phyloP scores from a whole-genome alignment of 2,113 vertebrate genomes.

The Heptranchias perlo region DNA sequence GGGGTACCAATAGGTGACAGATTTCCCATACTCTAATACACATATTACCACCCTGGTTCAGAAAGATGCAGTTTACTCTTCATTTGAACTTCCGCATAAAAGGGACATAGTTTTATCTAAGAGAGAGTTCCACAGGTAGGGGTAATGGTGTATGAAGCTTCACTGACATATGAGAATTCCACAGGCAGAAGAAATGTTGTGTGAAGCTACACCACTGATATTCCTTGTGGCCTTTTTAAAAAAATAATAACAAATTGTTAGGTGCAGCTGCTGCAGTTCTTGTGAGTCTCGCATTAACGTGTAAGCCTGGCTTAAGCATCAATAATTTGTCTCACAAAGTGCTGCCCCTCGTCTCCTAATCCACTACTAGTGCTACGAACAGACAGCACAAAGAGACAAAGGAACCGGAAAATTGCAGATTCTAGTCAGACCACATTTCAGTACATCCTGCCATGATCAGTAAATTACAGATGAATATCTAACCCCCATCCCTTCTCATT shows the following conservation, averaged over 20 bases:
- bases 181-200: not conserved
- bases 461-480: not conserved
- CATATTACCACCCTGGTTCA: not conserved
- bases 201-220: not conserved
- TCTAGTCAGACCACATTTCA: not conserved
- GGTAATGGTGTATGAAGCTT: not conserved
- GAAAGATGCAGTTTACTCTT: not conserved
- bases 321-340: not conserved
- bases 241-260: not conserved
- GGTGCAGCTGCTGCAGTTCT: not conserved
- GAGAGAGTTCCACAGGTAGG: not conserved
- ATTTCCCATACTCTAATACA: not conserved
- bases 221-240: not conserved
- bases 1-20: not conserved
- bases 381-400: not conserved
- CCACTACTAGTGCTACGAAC: not conserved
- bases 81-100: not conserved
- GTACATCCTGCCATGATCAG: not conserved
- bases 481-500: not conserved
- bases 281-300: not conserved
- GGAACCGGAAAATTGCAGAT: not conserved
- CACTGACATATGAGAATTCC: not conserved
- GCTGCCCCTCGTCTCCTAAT: not conserved
- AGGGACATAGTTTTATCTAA: not conserved
- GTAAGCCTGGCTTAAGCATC: not conserved